Conservation (phyloP, 2,888 invertebrate species). For the Cyaniris semiargus region DNA sequence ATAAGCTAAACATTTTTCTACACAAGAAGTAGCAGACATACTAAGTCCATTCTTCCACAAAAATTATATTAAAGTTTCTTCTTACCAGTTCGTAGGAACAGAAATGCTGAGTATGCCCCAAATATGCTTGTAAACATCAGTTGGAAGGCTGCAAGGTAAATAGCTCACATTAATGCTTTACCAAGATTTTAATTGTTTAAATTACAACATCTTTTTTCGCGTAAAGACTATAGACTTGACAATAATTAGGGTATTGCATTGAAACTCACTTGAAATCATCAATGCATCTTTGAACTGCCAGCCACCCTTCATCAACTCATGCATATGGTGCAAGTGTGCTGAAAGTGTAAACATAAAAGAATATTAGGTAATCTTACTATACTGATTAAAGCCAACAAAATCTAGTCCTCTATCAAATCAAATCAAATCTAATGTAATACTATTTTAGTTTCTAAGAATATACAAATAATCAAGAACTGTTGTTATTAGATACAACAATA, state of each 20-base stretch:
- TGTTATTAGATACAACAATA: no score
- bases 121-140: conserved; percentile 95
- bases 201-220: no score
- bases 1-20: no score
- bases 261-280: conserved; percentile 85
- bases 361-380: background rate
- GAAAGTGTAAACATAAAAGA: conserved; percentile 49
- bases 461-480: no score
- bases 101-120: conserved; percentile 96
- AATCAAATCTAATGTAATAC: no score
- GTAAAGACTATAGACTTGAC: background rate
- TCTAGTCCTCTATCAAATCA: background rate
- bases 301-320: conserved; percentile 88
- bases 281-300: conserved; percentile 85
- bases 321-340: conserved; percentile 96
- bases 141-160: conserved; percentile 86
- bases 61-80: background rate
- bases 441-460: no score
- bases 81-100: conserved; percentile 91
- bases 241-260: background rate
- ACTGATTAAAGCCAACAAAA: background rate
- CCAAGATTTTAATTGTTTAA: background rate
- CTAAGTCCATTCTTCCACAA: background rate
- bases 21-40: no score
- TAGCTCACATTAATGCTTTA: conserved; percentile 32